A percentile compares a stretch with the other conserved stretches of the same genome.
phyloP scores from a whole-genome alignment of 2,888 invertebrate genomes.

The Lathronympha strigana region DNA sequence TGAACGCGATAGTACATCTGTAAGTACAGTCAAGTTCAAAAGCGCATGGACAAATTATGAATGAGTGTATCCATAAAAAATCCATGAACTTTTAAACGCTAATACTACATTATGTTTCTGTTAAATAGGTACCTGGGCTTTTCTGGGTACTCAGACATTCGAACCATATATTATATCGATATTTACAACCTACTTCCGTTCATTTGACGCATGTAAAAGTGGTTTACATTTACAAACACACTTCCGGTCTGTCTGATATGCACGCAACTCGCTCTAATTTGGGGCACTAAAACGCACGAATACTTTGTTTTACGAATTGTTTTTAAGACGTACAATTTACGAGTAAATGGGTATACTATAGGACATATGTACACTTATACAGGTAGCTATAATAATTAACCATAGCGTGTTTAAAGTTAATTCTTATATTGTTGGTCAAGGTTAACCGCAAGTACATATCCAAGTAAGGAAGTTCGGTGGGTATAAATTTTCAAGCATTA shows the following conservation, averaged over 20 bases:
- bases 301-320: slow-evolving; percentile 7
- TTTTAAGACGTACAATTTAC: not conserved
- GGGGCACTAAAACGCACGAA: slow-evolving; percentile 1
- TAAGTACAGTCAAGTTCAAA: no score
- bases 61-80: no score
- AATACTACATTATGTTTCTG: not conserved
- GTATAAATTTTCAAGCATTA: no score
- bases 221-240: slow-evolving; percentile 17
- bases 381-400: not conserved
- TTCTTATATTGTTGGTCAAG: not conserved
- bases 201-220: slow-evolving; percentile 14
- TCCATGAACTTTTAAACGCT: no score
- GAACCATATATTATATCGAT: not conserved
- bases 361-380: not conserved
- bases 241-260: slow-evolving; percentile 7
- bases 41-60: no score
- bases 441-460: not conserved
- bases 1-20: no score
- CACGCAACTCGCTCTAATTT: slow-evolving; percentile 26
- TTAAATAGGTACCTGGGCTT: not conserved
- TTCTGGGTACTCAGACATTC: not conserved
- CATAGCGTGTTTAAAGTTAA: not conserved
- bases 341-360: not conserved
- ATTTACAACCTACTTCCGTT: slow-evolving; percentile 29
- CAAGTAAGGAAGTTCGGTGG: no score